Base-by-base conservation (phyloP, 2,888 invertebrate species). In the Seira ritae region DNA sequence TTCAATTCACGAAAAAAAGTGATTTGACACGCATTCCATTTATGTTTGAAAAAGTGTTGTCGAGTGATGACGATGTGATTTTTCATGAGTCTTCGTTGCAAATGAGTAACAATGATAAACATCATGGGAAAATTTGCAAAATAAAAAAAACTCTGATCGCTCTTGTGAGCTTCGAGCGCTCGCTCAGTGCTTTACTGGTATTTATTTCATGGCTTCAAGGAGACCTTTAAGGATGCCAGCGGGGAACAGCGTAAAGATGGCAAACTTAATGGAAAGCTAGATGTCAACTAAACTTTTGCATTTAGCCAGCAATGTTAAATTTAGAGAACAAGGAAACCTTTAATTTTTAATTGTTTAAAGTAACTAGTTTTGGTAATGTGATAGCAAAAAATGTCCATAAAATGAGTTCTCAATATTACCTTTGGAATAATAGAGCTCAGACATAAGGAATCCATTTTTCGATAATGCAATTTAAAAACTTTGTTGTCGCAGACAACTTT, bases 61-160 rank as follows among this genome's bases (percentile, higher is more conserved):
- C 6, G 6, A 8, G 42, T 42, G 37, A 37, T 69, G 69, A 31
- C 17, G 31, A 23, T 31, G 69, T 19, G 37, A 69, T 37, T 69
- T 31, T 17, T 23, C 23, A 69, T n/a, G 69, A 69, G n/a, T n/a
- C n/a, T 69, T 69, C 31, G 23, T 69, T 69, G 37, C 17, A 31
- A 31, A 37, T 23, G 23, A 69, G 31, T 22, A 31, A 37, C 37
- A 31, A 46, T 71, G 71, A 12, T 20, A 50, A 71, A 12, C n/a
- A 10, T 37, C 31, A 70, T 42, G 55, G 55, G 19, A 71, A 71
- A 71, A 17, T n/a, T n/a, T n/a, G n/a, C n/a, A 42, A 20, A 71
- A 46, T 20, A 71, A 46, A 17, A 50, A 50, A 50, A 71, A 71
- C 15, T 20, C 22, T 71, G 46, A 71, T 1, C 37, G 8, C 31